Percentiles rank a stretch among this genome's conserved stretches.
These are phyloP conservation scores for Chlorops oryzae DNA, from an alignment of 1,140 invertebrate genomes.

Conservation along the genomic window DNA sequence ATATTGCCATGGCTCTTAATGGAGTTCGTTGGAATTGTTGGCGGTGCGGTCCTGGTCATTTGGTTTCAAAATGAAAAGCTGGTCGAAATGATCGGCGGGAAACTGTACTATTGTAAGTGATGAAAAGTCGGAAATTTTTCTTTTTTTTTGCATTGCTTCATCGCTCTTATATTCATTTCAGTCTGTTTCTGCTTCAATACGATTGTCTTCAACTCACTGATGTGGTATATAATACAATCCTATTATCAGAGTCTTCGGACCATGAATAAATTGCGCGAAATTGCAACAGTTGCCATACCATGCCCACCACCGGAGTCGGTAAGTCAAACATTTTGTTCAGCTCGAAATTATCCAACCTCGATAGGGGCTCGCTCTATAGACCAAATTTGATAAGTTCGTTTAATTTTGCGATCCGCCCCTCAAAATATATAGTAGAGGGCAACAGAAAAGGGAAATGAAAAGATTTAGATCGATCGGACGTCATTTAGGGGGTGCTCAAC, in stretches of 20 bases:
- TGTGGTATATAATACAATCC: slow-evolving; percentile 43
- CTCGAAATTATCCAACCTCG: too few relatives aligned
- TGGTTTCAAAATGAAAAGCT: slow-evolving; percentile 33
- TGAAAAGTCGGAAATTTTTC: too few relatives aligned
- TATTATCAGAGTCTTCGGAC: slow-evolving; percentile 42
- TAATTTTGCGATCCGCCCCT: too few relatives aligned
- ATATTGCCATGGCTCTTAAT: slow-evolving; percentile 40
- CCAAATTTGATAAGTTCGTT: too few relatives aligned
- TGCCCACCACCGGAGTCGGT: slow-evolving; percentile 42
- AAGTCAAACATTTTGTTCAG: too few relatives aligned
- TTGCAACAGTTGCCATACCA: slow-evolving; percentile 44
- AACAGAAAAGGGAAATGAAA: too few relatives aligned
- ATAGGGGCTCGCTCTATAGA: too few relatives aligned
- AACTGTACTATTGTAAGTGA: slow-evolving; percentile 35
- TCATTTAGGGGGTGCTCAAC: too few relatives aligned
- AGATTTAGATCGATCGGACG: too few relatives aligned
- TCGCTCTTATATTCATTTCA: slow-evolving; percentile 11
- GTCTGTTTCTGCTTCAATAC: slow-evolving; percentile 34
- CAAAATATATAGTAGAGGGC: too few relatives aligned
- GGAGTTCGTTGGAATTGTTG: slow-evolving; percentile 34
- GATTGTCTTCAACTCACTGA: slow-evolving; percentile 32
- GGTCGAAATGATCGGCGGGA: slow-evolving; percentile 30
- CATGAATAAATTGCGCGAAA: slow-evolving; percentile 42
- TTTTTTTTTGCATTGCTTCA: too few relatives aligned
- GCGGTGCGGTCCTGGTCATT: slow-evolving; percentile 24